Base-by-base conservation (phyloP, 2,797 vertebrate genomes). In the Enteromius unitaeniatus region DNA sequence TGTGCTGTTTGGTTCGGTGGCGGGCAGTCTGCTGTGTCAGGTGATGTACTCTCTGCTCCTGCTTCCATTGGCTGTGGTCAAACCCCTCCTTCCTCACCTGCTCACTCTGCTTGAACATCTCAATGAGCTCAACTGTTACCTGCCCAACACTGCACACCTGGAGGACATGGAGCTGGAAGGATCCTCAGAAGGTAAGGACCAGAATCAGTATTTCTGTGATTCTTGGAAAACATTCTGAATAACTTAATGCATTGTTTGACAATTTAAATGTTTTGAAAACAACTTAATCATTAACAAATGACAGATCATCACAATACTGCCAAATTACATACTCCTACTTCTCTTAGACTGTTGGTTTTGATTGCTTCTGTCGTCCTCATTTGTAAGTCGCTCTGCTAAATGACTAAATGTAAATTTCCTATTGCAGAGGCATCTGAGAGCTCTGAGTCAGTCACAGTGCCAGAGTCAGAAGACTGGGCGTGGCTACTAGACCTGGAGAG, bases 401-500 rank as follows among this genome's bases (percentile, higher is more conserved):
- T 60, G n/a, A 23, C 10, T 58, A 58, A 58, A 58, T 58, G 10
- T 58, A 23, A 58, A 58, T 23, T 8, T 31, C 28, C 14, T 70
- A 64, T 21, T 82, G 23, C 83, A 93, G 95, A 93, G 83, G 84
- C 89, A 85, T 84, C 85, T 37, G 94, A 93, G 81, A 90, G 90
- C 70, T 26, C 77, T 0, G 91, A 91, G 64, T 69, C 86, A 76
- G 58, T 90, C 68, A 31, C 85, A 77, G 78, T 79, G 86, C 58
- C 8, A 2, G 92, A 94, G 75, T 89, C 94, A 60, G 88, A 89
- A 80, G 89, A 83, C 80, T 95, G 95, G 95, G 89, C 91, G 53
- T 96, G 95, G 95, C 90, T 96, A 49, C 89, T 96, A 88, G 95
- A 96, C 86, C 88, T 96, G 86, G 95, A 96, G 75, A 92, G 95